A percentile compares a stretch with the other conserved stretches of the same genome.
Conservation (phyloP, 2,797 vertebrate species). For the Sebastes ruberrimus region DNA sequence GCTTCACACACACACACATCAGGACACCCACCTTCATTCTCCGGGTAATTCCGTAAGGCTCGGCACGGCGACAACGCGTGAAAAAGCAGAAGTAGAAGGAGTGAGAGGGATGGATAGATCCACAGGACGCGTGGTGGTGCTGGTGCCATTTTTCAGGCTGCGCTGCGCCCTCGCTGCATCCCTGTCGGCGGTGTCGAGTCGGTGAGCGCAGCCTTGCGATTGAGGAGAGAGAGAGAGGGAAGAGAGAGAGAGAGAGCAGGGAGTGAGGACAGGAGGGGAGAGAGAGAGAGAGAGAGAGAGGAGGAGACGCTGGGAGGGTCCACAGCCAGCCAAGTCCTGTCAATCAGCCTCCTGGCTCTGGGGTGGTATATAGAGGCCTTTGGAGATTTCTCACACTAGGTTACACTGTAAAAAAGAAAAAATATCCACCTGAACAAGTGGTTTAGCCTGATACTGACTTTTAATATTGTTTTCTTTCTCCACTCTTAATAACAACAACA, state of each 20-base stretch:
- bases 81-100: slow-evolving; percentile 76
- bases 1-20: neutral
- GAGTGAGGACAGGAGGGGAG: neutral
- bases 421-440: neutral
- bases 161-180: slow-evolving; percentile 86
- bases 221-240: slow-evolving; percentile 55
- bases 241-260: slow-evolving; percentile 31
- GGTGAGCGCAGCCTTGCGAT: slow-evolving; percentile 76
- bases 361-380: slow-evolving; percentile 9
- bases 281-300: slow-evolving; percentile 22
- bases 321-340: slow-evolving; percentile 71
- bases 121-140: slow-evolving; percentile 75
- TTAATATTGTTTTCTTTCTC: too few species aligned
- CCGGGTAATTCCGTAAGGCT: slow-evolving; percentile 85
- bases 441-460: neutral
- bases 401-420: slow-evolving; percentile 4
- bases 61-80: slow-evolving; percentile 63
- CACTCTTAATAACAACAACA: neutral
- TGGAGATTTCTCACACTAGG: neutral
- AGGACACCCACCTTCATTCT: slow-evolving; percentile 85
- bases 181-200: slow-evolving; percentile 81
- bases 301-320: slow-evolving; percentile 71
- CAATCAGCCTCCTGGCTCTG: slow-evolving; percentile 72
- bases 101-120: slow-evolving; percentile 82
- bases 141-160: slow-evolving; percentile 87